phyloP scores from a whole-genome alignment of 2,797 vertebrate species.

The Cetoscarus ocellatus region DNA sequence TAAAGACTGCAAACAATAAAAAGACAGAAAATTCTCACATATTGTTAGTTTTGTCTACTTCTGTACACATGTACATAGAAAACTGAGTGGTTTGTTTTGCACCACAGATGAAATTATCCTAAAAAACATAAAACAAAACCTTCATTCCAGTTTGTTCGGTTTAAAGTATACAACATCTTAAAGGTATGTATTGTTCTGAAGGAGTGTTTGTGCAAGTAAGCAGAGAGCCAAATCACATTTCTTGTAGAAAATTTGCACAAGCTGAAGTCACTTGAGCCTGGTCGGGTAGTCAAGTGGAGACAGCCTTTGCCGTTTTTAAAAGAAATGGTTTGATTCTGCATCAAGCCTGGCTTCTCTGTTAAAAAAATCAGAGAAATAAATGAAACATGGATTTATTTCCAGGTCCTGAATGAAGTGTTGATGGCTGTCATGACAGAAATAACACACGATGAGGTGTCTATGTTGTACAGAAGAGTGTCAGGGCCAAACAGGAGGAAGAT shows the following conservation, averaged over 20 bases:
- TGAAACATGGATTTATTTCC: slow-evolving; percentile 6
- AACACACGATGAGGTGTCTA: slow-evolving; percentile 13
- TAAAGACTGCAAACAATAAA: slow-evolving; percentile 72
- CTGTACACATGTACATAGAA: slow-evolving; percentile 74
- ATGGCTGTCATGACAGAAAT: not conserved
- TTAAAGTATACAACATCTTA: slow-evolving; percentile 58
- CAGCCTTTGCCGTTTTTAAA: slow-evolving; percentile 2
- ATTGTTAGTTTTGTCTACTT: slow-evolving; percentile 69
- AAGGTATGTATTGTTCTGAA: slow-evolving; percentile 26
- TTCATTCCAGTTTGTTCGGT: slow-evolving; percentile 72
- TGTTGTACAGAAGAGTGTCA: not conserved
- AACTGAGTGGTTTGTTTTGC: slow-evolving; percentile 58
- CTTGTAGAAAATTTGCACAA: slow-evolving; percentile 9
- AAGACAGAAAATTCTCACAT: slow-evolving; percentile 55
- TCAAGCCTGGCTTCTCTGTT: slow-evolving; percentile 1
- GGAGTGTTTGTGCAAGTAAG: slow-evolving; percentile 41
- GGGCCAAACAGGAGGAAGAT: too few relatives aligned
- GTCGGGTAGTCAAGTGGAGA: slow-evolving; percentile 20
- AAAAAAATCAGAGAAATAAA: slow-evolving; percentile 11
- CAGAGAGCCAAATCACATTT: slow-evolving; percentile 28
- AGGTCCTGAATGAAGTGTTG: slow-evolving; percentile 29
- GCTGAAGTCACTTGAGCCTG: slow-evolving; percentile 6
- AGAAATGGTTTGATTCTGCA: slow-evolving; percentile 26
- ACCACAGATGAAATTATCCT: slow-evolving; percentile 60
- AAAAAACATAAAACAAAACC: slow-evolving; percentile 45